A percentile compares a stretch with the other conserved stretches of the same genome.
phyloP scores from a whole-genome alignment of 2,113 vertebrate species.

The Sylvietta virens region DNA sequence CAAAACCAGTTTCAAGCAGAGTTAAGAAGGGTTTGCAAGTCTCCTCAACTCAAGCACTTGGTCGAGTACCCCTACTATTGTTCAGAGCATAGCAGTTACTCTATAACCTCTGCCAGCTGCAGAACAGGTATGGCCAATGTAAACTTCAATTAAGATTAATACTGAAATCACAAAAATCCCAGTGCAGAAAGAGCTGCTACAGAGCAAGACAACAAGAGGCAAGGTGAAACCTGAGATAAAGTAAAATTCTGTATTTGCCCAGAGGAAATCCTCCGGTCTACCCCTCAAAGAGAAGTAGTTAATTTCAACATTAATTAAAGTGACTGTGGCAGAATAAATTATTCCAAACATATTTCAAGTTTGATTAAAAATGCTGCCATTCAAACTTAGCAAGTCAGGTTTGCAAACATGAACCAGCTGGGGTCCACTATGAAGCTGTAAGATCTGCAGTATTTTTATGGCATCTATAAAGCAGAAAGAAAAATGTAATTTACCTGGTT shows the following conservation, averaged over 20 bases:
- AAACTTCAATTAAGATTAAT: neutral
- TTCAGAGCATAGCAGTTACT: neutral
- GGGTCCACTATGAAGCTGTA: neutral
- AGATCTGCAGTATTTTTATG: neutral
- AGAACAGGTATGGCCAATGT: neutral
- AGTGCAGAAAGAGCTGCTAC: neutral
- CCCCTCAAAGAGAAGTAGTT: neutral
- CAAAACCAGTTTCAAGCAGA: neutral
- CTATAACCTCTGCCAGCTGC: neutral
- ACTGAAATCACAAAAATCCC: neutral
- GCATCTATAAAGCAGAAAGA: neutral
- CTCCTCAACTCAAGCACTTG: neutral
- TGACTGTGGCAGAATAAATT: neutral
- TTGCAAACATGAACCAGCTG: neutral
- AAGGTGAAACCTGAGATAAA: neutral
- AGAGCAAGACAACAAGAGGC: neutral
- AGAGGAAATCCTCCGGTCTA: neutral
- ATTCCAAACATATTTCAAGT: neutral
- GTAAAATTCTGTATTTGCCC: neutral
- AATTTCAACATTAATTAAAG: neutral
- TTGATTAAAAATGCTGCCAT: neutral
- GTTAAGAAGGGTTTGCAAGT: neutral
- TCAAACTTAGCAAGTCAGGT: neutral
- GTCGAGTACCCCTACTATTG: accelerated
- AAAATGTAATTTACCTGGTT: neutral